Conservation (phyloP, 2,113 vertebrate species). For the Suncus etruscus region DNA sequence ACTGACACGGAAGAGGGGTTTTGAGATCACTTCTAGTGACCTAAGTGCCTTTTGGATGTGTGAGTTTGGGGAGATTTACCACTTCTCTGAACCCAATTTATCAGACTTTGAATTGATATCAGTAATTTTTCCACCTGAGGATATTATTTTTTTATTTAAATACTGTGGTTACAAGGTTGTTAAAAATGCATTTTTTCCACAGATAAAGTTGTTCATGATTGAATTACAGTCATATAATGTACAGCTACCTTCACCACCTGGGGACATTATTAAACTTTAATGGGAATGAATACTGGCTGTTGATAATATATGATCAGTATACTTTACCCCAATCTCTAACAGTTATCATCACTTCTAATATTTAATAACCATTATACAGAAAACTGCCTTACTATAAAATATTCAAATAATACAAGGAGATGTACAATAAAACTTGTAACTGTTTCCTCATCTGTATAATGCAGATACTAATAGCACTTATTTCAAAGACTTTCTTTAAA, state of each 20-base stretch:
- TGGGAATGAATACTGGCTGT: not conserved
- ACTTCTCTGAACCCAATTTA: not conserved
- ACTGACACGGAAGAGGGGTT: not conserved
- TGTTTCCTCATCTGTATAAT: conserved; percentile 27
- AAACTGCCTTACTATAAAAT: conserved; percentile 5
- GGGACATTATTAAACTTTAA: not conserved
- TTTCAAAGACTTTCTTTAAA: not conserved
- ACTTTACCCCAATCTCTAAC: not conserved
- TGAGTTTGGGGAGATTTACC: not conserved
- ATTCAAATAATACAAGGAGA: not conserved
- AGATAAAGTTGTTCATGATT: too few species aligned
- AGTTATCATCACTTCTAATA: not conserved
- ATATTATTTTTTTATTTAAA: not conserved
- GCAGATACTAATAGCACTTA: not conserved
- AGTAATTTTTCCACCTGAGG: not conserved
- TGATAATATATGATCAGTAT: not conserved
- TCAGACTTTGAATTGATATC: not conserved
- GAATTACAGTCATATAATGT: too few species aligned
- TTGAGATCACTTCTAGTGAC: not conserved
- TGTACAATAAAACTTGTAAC: not conserved
- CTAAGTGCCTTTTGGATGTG: not conserved
- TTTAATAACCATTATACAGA: not conserved
- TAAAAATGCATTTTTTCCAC: too few species aligned
- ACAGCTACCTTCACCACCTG: not conserved
- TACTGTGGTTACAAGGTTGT: too few species aligned